Conservation (phyloP, 2,797 vertebrate species). For the Neolamprologus multifasciatus region DNA sequence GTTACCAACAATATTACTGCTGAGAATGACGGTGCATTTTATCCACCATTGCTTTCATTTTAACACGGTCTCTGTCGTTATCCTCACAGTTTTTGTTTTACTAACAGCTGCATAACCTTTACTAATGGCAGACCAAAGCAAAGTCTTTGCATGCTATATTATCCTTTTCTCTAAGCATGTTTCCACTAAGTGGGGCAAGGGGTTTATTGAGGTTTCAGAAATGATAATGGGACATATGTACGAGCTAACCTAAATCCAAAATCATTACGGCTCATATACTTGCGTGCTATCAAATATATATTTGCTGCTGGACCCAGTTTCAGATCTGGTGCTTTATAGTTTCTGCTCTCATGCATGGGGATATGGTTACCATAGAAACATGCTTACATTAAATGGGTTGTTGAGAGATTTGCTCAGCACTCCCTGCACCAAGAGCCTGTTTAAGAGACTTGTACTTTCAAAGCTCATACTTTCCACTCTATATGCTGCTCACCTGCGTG, state of each 20-base stretch:
- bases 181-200: neutral
- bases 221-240: neutral
- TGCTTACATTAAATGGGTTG: constrained; percentile 49
- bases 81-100: neutral
- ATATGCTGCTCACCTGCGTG: neutral
- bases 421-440: neutral
- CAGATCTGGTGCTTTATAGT: constrained; percentile 3
- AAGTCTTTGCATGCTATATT: neutral
- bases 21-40: neutral
- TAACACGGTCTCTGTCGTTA: neutral
- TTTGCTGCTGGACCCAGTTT: constrained; percentile 15
- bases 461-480: neutral
- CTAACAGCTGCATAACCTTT: neutral
- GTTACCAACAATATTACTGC: neutral
- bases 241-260: neutral
- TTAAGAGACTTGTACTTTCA: neutral
- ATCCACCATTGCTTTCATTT: neutral
- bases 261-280: neutral
- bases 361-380: constrained; percentile 68
- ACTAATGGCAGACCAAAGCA: neutral
- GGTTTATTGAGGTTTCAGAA: neutral
- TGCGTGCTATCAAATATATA: neutral
- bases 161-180: neutral
- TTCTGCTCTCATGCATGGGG: constrained; percentile 9
- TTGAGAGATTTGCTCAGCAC: constrained; percentile 6